Percentiles rank a stretch among this genome's conserved stretches.
Evolutionary conservation across 2,888 invertebrate genomes (phyloP).

Genomic region (Cerastoderma edule): DNA sequence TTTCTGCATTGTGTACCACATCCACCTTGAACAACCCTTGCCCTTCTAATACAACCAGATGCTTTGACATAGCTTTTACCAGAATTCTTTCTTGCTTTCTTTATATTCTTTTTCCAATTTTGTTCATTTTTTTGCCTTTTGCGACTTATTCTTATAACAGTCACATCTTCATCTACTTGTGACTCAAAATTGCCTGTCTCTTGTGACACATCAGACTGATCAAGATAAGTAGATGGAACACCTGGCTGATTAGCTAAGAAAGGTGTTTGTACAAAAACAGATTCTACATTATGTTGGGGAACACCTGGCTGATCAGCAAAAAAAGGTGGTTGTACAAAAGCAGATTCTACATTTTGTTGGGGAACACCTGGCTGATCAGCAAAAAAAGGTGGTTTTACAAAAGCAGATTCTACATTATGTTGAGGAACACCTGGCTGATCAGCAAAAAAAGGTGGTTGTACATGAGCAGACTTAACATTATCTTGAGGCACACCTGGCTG

Average conservation of each 20-base stretch:
- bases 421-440: too few species aligned
- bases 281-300: background rate
- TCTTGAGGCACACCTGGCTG: too few species aligned
- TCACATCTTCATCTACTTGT: background rate
- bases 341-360: too few species aligned
- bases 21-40: slow-evolving; percentile 26
- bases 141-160: background rate
- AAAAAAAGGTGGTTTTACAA: too few species aligned
- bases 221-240: background rate
- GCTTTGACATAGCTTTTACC: slow-evolving; percentile 19
- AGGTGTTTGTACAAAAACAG: background rate
- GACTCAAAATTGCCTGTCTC: background rate
- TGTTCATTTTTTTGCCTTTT: slow-evolving; percentile 27
- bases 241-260: background rate
- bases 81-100: slow-evolving; percentile 27
- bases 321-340: too few species aligned
- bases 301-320: too few species aligned
- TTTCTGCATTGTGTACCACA: slow-evolving; percentile 39
- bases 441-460: too few species aligned
- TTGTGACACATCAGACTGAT: background rate
- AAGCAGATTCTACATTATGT: too few species aligned
- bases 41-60: slow-evolving; percentile 16
- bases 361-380: too few species aligned
- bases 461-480: too few species aligned
- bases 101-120: slow-evolving; percentile 32